These are phyloP conservation scores for Brachyptera putata DNA, from an alignment of 2,888 invertebrate genomes.

Conservation along the genomic window DNA sequence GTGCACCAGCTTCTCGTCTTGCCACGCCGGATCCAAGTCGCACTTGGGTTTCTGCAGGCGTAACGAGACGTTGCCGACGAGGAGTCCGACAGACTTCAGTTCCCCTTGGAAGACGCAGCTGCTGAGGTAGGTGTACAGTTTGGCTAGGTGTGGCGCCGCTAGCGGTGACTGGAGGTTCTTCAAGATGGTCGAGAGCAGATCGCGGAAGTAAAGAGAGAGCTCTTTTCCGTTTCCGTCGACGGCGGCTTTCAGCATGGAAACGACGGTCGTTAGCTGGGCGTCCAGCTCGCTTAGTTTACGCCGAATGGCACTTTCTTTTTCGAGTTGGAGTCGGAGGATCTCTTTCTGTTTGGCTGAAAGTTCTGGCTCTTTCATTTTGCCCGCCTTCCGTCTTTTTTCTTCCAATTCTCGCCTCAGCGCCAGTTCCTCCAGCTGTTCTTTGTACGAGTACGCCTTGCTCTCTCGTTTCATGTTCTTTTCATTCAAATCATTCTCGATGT, in stretches of 20 bases:
- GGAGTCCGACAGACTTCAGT: conserved; percentile 39
- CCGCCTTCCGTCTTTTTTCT: conserved; percentile 77
- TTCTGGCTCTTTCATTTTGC: conserved; percentile 68
- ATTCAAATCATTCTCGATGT: conserved; percentile 46
- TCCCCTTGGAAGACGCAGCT: conserved; percentile 50
- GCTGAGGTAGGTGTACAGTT: conserved; percentile 59
- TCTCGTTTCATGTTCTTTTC: conserved; percentile 85
- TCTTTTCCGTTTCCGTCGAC: conserved; percentile 42
- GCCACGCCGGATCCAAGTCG: conserved; percentile 73
- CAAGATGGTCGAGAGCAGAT: conserved; percentile 53
- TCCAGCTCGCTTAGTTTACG: conserved; percentile 56
- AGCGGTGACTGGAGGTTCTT: conserved; percentile 69
- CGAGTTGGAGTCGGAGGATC: conserved; percentile 76
- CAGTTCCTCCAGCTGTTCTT: conserved; percentile 93
- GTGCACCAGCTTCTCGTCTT: conserved; percentile 59
- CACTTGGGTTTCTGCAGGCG: conserved; percentile 75
- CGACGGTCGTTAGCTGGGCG: conserved; percentile 28
- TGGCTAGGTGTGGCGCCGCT: conserved; percentile 63
- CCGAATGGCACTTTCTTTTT: conserved; percentile 78
- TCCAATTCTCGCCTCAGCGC: conserved; percentile 89
- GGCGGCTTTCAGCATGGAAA: conserved; percentile 31
- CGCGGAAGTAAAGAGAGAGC: conserved; percentile 37
- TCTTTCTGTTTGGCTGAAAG: conserved; percentile 89
- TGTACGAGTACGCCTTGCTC: conserved; percentile 94
- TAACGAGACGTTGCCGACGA: conserved; percentile 68